Evolutionary conservation across 2,888 invertebrate genomes (phyloP), one percentile per base, ranked within the genome.

Genomic region (Nomada ruficornis): DNA sequence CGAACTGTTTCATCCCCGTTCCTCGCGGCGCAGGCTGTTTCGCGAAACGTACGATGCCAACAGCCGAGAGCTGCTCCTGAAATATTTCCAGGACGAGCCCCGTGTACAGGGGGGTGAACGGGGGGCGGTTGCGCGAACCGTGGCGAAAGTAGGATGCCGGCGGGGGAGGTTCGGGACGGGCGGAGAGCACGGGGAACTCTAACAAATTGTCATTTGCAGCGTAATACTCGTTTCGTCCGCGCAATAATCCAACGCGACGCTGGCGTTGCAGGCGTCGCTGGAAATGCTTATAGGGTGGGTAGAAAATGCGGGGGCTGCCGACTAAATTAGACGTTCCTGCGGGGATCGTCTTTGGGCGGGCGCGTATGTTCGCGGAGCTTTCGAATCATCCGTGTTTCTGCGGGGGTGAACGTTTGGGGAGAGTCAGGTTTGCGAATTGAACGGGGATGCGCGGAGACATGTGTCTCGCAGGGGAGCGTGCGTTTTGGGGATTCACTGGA

Each of bases 151-250:
- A 63, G 23, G 18, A 62, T 23, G 29, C 42, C 47, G 29, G 64
- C 18, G n/a, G 11, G 15, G 52, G 26, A 20, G 10, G 52, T 54
- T 42, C 5, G 60, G 59, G 18, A 20, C 62, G 71, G 57, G 29
- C 54, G 20, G 74, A 60, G 52, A 72, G 74, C 80, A 63, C 69
- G 68, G 80, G 69, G 86, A 83, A 87, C 83, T 84, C 87, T 87
- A 88, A 88, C 83, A 88, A 88, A 88, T 88, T 88, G 88, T 88
- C 88, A 88, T 88, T 87, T 87, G 87, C 87, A 88, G 88, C 82
- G 86, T 86, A 82, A 87, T 87, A 86, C 85, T 88, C 87, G 88
- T 88, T 88, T 77, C 86, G 78, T 82, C 86, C 83, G 86, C 83
- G 82, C 87, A 87, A 88, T 88, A 88, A 86, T 88, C 88, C 87